Percentiles rank a stretch among this genome's conserved stretches.
Conservation (phyloP, 2,888 invertebrate genomes). For the Crematogaster levior region DNA sequence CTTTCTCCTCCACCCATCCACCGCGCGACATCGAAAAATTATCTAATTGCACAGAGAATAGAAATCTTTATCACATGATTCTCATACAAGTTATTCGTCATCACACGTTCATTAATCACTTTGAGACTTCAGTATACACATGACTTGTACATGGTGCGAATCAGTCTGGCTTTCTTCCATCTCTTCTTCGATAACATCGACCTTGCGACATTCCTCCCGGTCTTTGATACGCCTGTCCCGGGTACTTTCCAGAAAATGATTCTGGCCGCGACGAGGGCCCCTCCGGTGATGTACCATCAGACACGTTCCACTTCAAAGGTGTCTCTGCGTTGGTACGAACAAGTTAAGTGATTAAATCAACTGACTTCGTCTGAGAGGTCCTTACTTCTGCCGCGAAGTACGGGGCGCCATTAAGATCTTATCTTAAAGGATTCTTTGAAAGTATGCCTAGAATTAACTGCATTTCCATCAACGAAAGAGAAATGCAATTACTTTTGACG, state of each 20-base stretch:
- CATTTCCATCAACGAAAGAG: constrained; percentile 52
- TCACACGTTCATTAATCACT: constrained; percentile 32
- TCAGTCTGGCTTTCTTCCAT: constrained; percentile 50
- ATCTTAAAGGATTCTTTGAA: constrained; percentile 58
- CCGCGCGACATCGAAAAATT: constrained; percentile 17
- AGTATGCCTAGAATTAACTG: constrained; percentile 52
- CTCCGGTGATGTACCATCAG: constrained; percentile 63
- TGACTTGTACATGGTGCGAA: background rate
- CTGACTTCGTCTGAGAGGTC: constrained; percentile 58
- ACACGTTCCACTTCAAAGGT: constrained; percentile 67
- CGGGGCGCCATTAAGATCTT: constrained; percentile 51
- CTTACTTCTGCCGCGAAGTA: constrained; percentile 53
- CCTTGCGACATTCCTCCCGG: constrained; percentile 61
- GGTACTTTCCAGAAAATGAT: constrained; percentile 73
- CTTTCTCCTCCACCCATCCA: background rate
- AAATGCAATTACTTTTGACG: constrained; percentile 52
- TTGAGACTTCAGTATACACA: background rate
- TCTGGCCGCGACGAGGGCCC: constrained; percentile 44
- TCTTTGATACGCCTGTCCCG: constrained; percentile 70
- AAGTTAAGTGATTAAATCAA: constrained; percentile 71
- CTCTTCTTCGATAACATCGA: constrained; percentile 61
- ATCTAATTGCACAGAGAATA: constrained; percentile 31
- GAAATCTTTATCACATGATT: constrained; percentile 24
- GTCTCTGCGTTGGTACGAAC: constrained; percentile 57
- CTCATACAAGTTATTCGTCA: constrained; percentile 36